phyloP scores from a whole-genome alignment of 1,140 invertebrate genomes.

The Glossosoma conforme region DNA sequence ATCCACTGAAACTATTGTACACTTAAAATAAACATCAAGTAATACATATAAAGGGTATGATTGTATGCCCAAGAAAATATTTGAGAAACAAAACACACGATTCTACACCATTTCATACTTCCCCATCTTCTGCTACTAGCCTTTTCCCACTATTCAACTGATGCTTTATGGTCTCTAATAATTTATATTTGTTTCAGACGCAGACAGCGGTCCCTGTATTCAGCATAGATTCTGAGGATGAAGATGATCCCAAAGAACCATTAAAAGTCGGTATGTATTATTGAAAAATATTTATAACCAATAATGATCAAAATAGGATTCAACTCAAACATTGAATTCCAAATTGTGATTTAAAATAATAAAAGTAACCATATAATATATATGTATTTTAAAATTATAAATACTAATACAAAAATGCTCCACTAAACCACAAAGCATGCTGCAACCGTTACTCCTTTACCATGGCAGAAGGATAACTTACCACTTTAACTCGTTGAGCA shows the following conservation, averaged over 20 bases:
- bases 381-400: background rate
- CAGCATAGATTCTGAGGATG: slow-evolving; percentile 26
- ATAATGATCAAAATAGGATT: background rate
- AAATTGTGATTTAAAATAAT: background rate
- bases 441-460: no score
- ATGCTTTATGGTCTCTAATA: background rate
- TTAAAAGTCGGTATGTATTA: background rate
- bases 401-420: no score
- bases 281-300: background rate
- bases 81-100: background rate
- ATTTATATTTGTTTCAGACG: background rate
- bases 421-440: no score
- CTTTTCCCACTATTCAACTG: background rate
- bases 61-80: background rate
- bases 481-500: no score
- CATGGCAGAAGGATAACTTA: no score
- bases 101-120: background rate
- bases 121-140: background rate
- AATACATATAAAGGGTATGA: background rate
- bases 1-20: no score
- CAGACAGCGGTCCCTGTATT: slow-evolving; percentile 8
- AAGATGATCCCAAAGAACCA: slow-evolving; percentile 11
- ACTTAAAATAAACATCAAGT: slow-evolving; percentile 2
- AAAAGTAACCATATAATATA: background rate
- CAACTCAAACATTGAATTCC: background rate